Evolutionary conservation across 2,113 vertebrate genomes (phyloP), one percentile per base, ranked within the genome.

Genomic region (Machaerirhynchus nigripectus): DNA sequence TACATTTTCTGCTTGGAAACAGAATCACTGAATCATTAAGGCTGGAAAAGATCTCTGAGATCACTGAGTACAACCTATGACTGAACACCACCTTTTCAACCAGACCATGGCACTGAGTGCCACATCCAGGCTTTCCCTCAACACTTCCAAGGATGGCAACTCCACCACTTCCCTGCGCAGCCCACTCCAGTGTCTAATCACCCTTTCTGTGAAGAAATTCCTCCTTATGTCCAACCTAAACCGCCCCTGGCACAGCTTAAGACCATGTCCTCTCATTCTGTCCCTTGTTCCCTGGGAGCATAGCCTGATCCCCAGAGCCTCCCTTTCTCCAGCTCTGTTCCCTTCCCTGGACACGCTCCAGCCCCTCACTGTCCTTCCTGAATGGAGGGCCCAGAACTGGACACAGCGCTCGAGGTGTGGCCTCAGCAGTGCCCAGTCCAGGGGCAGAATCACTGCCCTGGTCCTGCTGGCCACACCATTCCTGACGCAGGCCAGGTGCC

Each of bases 1-100:
- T 98, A 97, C 77, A 97, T 97, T 97, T 98, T 98, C 96, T 94
- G 84, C 83, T 93, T 95, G 55, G 84, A 91, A 98, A 98, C 11
- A 76, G 47, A 83, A 40, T 27, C 21, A 89, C 0, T 30, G 53
- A 12, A 53, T 75, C 39, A 40, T 6, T 22, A 39, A 40, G 40
- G 55, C 7, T 61, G 47, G 40, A 55, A 69, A 68, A 83, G n/a
- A 11, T 21, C 63, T 59, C 27, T 28, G 44, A 52, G 37, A 19
- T 22, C 50, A 56, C 1, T 1, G 18, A 33, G 31, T 44, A 26
- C 27, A 57, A 20, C 10, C 44, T 13, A 1, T 33, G 42, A 50
- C 12, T 0, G 0, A 71, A 17, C 49, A 56, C 26, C 47, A 78
- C 14, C 8, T 3, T 35, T 2, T 73, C 31, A 42, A 40, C 8